Percentiles rank a stretch among this genome's conserved stretches.
These are phyloP conservation scores for Drosophila fungiperda DNA, from an alignment of 2,888 invertebrate genomes.

Conservation along the genomic window DNA sequence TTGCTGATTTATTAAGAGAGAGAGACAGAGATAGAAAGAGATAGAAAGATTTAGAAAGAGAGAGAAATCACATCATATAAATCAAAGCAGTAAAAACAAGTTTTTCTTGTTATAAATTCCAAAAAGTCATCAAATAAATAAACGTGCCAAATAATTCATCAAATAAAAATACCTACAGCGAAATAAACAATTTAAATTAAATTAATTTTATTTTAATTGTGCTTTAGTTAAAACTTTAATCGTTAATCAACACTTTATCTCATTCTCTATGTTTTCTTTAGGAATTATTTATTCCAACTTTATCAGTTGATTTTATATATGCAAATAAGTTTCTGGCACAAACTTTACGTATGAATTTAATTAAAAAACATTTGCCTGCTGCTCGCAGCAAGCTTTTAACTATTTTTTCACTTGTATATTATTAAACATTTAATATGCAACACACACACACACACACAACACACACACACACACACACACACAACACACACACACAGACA, in stretches of 20 bases:
- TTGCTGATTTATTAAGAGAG: conserved; percentile 67
- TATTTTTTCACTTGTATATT: conserved; percentile 41
- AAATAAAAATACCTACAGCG: not conserved
- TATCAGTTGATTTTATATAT: conserved; percentile 4
- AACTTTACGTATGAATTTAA: conserved; percentile 26
- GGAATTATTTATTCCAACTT: not conserved
- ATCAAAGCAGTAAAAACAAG: conserved; percentile 52
- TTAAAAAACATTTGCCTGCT: conserved; percentile 35
- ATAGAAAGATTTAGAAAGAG: not conserved
- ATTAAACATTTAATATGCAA: conserved; percentile 60
- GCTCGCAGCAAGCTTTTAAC: conserved; percentile 19
- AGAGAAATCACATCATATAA: conserved; percentile 34
- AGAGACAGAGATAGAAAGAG: not conserved
- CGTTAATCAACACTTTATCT: not conserved
- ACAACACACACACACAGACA: not conserved
- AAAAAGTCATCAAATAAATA: not conserved
- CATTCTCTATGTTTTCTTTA: not conserved
- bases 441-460: conserved; percentile 12
- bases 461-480: not conserved
- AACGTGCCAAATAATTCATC: conserved; percentile 11
- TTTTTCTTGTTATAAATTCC: conserved; percentile 20
- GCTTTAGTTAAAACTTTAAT: not conserved
- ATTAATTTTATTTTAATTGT: no score
- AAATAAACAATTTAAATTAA: no score
- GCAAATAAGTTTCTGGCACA: conserved; percentile 20